Base-by-base conservation (phyloP, 1,140 invertebrate species). In the Prorops nasuta region DNA sequence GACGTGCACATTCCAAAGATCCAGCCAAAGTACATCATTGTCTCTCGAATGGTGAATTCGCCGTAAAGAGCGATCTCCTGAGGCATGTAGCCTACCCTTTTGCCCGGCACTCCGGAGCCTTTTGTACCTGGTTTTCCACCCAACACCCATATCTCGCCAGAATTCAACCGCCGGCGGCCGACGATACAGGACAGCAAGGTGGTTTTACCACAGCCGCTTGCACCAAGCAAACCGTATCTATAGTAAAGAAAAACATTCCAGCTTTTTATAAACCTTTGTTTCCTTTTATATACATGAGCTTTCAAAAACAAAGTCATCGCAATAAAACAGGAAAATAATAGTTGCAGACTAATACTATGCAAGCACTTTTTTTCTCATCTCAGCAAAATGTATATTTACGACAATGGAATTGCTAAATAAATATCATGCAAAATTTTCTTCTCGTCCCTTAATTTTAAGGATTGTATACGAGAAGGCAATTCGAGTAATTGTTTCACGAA, bases 21-120 rank as follows among this genome's bases (percentile, higher is more conserved):
- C 83, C 92, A 91, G n/a, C 95, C 95, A 74, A 98, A 98, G 70
- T 96, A 98, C 80, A 91, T 86, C 84, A 98, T 89, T 0, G 94
- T 98, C 71, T 98, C 96, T 49, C 86, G 84, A 52, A 97, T 98
- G 0, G 92, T 91, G 74, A 98, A 96, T 74, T 97, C 93, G 1
- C 91, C 90, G 71, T 95, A 98, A 0, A 98, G 78, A 0, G 94
- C 94, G 17, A 96, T 91, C 76, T 98, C 95, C 74, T 96, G 87
- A 0, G 87, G 87, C 87, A 89, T 89, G 69, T 90, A 90, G 7
- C 88, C 87, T 12, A 89, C 90, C 8, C 91, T 81, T 65, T 90
- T 91, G 9, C 93, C 93, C 1, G 93, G 93, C 2, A 96, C 90
- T 1, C 91, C 92, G 0, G 87, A 89, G 2, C 87, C 87, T 31